Percentiles rank a stretch among this genome's conserved stretches.
Evolutionary conservation across 2,888 invertebrate species (phyloP).

Genomic region (Pyralis farinalis): DNA sequence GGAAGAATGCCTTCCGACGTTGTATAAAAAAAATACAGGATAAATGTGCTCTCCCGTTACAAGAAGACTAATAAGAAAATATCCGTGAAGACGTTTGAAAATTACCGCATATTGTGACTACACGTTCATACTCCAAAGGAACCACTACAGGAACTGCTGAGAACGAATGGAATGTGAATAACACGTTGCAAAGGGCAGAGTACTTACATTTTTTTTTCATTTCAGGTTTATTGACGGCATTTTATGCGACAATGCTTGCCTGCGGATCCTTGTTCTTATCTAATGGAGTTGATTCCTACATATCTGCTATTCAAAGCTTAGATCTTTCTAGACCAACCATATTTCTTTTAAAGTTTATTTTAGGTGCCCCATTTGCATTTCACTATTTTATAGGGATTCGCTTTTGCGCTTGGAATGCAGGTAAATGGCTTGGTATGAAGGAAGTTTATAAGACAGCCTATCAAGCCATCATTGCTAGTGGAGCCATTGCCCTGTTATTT

Average conservation of each 20-base stretch:
- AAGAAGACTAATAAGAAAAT: no score
- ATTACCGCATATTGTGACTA: no score
- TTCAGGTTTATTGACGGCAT: constrained; percentile 44
- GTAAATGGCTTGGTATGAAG: constrained; percentile 34
- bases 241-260: constrained; percentile 41
- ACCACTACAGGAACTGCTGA: no score
- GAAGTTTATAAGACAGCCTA: constrained; percentile 37
- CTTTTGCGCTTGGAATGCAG: constrained; percentile 48
- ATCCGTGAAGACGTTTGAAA: no score
- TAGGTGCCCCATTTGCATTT: constrained; percentile 48
- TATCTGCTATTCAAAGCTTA: constrained; percentile 55
- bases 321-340: constrained; percentile 32
- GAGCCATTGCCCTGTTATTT: constrained; percentile 26
- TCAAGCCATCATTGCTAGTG: constrained; percentile 30
- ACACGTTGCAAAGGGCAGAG: no score
- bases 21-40: no score
- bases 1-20: no score
- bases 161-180: no score
- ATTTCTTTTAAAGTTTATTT: constrained; percentile 40
- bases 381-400: constrained; percentile 60
- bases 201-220: no score
- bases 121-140: no score
- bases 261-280: constrained; percentile 47
- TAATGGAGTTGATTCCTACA: constrained; percentile 56
- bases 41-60: no score